These are phyloP conservation scores for Typhlichthys eigenmanni DNA, from an alignment of 2,797 vertebrate genomes.

Conservation along the genomic window DNA sequence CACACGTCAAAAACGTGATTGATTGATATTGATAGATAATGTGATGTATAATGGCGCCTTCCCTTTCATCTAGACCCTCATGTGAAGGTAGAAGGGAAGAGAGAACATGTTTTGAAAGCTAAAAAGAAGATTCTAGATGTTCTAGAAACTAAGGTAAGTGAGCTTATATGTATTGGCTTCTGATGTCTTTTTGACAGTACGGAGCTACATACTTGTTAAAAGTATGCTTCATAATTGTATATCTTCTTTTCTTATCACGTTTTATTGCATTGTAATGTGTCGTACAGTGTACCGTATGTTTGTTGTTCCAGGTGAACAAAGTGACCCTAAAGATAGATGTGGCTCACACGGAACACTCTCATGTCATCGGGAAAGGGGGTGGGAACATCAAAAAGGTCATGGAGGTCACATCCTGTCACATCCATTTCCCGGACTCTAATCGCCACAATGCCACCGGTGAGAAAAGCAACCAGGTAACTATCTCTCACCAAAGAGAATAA, in stretches of 20 bases:
- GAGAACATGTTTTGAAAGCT: conserved; percentile 70
- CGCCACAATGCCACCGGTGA: conserved; percentile 75
- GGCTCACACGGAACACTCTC: conserved; percentile 82
- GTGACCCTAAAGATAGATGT: conserved; percentile 85
- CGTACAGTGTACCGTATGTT: too few species aligned
- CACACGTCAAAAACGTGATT: too few species aligned
- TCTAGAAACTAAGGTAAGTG: conserved; percentile 79
- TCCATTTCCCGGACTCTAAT: conserved; percentile 85
- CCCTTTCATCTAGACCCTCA: conserved; percentile 74
- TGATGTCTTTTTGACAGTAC: too few species aligned
- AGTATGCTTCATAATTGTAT: too few species aligned
- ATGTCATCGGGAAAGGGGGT: conserved; percentile 84
- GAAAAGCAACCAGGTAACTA: conserved; percentile 82
- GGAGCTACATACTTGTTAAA: too few species aligned
- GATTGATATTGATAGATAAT: too few species aligned
- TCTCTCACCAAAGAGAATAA: not conserved
- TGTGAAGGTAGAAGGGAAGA: conserved; percentile 82
- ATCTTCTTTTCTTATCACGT: too few species aligned
- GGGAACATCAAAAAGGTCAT: conserved; percentile 85
- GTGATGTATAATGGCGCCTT: not conserved
- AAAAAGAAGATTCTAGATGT: conserved; percentile 80
- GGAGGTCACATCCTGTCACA: conserved; percentile 83
- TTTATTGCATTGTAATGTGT: too few species aligned
- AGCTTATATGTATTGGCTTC: too few species aligned
- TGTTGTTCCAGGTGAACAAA: conserved; percentile 76